Conservation (phyloP, 2,113 vertebrate species). For the Ardeotis arabs region DNA sequence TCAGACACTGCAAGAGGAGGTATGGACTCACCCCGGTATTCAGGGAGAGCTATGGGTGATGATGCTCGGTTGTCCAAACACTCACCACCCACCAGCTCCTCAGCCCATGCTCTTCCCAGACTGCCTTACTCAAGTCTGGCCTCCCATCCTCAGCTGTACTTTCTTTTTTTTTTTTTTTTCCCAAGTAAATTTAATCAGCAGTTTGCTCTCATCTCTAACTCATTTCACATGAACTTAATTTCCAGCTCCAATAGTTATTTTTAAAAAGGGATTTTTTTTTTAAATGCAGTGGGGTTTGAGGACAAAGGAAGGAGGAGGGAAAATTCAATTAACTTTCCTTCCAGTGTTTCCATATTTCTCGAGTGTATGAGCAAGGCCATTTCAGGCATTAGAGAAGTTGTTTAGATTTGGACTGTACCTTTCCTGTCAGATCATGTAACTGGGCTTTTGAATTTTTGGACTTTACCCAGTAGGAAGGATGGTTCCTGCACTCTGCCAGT, state of each 20-base stretch:
- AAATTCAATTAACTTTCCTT: slow-evolving; percentile 52
- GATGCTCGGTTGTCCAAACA: fast-evolving
- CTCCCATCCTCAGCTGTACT: neutral
- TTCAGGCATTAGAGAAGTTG: neutral
- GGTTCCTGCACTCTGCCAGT: neutral
- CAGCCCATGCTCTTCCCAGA: neutral
- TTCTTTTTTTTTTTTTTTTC: neutral
- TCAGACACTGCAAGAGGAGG: neutral
- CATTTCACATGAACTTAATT: slow-evolving; percentile 89
- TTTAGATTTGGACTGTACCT: neutral
- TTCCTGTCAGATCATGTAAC: slow-evolving; percentile 10
- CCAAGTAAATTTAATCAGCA: slow-evolving; percentile 85
- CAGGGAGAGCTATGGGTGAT: neutral
- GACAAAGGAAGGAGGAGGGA: neutral
- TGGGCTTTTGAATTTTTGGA: neutral
- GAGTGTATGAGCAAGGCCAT: neutral
- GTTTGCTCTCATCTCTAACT: slow-evolving; percentile 81
- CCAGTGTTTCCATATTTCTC: slow-evolving; percentile 27
- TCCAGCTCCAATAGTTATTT: slow-evolving; percentile 57
- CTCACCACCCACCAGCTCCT: neutral
- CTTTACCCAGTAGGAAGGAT: neutral
- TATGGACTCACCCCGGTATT: neutral
- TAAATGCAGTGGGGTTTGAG: neutral
- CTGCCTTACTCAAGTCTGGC: slow-evolving; percentile 46
- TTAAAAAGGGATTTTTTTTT: neutral